Base-by-base conservation (phyloP, 2,113 vertebrate species). In the Anhinga rufa region DNA sequence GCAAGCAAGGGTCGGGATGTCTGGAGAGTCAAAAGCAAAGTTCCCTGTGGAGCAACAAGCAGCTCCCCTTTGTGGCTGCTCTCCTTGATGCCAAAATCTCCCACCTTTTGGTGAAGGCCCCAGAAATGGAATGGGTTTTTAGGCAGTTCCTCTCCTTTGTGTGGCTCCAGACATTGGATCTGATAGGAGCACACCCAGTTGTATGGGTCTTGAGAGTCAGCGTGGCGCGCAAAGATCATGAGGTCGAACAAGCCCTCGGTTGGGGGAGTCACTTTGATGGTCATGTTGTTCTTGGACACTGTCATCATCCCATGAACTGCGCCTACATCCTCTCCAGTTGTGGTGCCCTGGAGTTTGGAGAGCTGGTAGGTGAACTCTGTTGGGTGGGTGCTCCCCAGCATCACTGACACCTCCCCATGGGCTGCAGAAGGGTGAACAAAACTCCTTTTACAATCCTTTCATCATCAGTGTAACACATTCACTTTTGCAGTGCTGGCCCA, bases 131-230 rank as follows among this genome's bases (percentile, higher is more conserved):
- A 99, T 34, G 98, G 98, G 72, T 98, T 98, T 75, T 98, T 92
- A 2, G 98, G 98, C 10, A 98, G 90, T 58, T 96, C 95, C 90
- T 98, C 98, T 61, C 86, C 95, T 10, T 80, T 82, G 4, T 80
- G 86, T 18, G 98, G 91, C 9, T 81, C 76, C 3, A 93, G 93
- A 70, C 98, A 98, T 10, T 98, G 98, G 5, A 99, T 95, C 10
- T 98, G 98, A 76, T 98, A 98, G 94, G 98, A 98, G 89, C 98
- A 99, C 52, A 98, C 97, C 98, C 98, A 99, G 32, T 68, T 81
- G 79, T 97, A 98, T 10, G 96, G 80, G 2, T 96, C 89, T 52
- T 86, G 72, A 49, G 97, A 90, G 6, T 82, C 60, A 4, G 97
- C 94, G 0, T 94, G 96, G 22, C 98, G 96, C 1, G 98, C 98